Conservation (phyloP, 2,797 vertebrate genomes). For the Micrastur ruficollis region DNA sequence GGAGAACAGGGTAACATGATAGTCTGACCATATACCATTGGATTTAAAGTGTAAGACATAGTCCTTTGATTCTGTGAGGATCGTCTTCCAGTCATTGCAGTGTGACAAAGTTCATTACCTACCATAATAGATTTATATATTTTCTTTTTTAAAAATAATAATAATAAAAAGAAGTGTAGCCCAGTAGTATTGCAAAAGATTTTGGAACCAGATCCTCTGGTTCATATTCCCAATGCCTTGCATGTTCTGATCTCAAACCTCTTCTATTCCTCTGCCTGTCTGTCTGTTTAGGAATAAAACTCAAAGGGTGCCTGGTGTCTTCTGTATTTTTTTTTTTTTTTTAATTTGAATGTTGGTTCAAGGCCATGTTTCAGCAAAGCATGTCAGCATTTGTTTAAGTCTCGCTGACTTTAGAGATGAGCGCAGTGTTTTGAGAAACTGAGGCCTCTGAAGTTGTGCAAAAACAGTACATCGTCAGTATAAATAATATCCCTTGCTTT, state of each 20-base stretch:
- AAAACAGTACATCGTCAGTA: background rate
- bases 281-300: background rate
- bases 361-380: conserved; percentile 35
- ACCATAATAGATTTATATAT: background rate
- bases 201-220: background rate
- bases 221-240: rapidly evolving
- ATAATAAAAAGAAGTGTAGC: background rate
- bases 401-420: background rate
- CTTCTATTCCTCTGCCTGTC: background rate
- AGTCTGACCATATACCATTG: background rate
- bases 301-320: background rate
- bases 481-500: conserved; percentile 9
- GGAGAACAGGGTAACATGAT: background rate
- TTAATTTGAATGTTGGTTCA: conserved; percentile 37
- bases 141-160: background rate
- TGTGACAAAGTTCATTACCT: background rate
- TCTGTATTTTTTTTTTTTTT: background rate
- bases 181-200: background rate
- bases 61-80: background rate
- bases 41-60: background rate
- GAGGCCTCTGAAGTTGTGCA: background rate
- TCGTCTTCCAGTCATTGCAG: background rate
- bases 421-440: background rate
- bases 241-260: background rate
- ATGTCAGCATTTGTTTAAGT: conserved; percentile 24